Conservation (phyloP, 1,140 invertebrate genomes). For the Listronotus bonariensis region DNA sequence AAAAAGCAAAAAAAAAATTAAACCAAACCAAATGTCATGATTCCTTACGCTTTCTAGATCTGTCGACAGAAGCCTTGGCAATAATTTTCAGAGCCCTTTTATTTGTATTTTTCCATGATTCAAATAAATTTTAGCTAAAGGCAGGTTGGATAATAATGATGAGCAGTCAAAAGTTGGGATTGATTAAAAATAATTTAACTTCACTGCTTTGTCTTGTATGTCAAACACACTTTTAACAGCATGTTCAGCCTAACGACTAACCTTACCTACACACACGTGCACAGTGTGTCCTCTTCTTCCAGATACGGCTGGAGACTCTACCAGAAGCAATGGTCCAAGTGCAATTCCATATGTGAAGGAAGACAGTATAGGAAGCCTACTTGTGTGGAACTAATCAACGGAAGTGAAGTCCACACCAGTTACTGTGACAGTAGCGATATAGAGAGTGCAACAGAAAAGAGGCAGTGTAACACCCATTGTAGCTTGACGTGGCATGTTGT, state of each 20-base stretch:
- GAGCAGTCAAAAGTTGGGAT: not conserved
- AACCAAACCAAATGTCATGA: no score
- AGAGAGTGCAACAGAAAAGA: slow-evolving; percentile 41
- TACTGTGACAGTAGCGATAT: slow-evolving; percentile 42
- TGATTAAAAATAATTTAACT: not conserved
- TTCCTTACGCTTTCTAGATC: no score
- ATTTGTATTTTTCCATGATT: no score
- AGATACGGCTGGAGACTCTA: slow-evolving; percentile 63
- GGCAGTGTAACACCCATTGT: slow-evolving; percentile 52
- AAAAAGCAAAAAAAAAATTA: no score
- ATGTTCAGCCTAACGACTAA: slow-evolving; percentile 29
- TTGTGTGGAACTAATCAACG: slow-evolving; percentile 46
- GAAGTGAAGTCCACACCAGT: slow-evolving; percentile 32
- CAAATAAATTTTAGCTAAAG: no score
- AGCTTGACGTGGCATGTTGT: slow-evolving; percentile 46
- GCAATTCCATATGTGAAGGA: slow-evolving; percentile 64
- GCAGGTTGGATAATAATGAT: not conserved
- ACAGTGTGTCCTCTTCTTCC: slow-evolving; percentile 31
- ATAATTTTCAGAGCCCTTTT: no score
- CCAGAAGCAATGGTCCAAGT: slow-evolving; percentile 64
- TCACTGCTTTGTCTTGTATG: not conserved
- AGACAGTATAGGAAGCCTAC: slow-evolving; percentile 46
- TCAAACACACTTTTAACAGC: slow-evolving; percentile 18
- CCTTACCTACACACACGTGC: slow-evolving; percentile 5
- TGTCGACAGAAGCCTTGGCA: no score